phyloP scores from a whole-genome alignment of 1,140 invertebrate genomes.

The Andricus grossulariae region DNA sequence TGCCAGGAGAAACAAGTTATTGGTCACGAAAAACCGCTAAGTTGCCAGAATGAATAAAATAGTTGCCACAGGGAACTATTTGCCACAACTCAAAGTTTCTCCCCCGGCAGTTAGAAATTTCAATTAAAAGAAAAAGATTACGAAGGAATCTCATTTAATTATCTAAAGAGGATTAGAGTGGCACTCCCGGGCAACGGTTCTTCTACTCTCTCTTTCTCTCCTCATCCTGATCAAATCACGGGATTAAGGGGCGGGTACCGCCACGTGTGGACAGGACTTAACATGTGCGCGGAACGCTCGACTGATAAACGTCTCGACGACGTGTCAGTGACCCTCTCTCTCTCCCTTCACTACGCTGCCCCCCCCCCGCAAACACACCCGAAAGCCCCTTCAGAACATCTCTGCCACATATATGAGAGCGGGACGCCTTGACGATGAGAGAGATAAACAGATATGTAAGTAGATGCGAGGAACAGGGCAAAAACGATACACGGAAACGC shows the following conservation, averaged over 20 bases:
- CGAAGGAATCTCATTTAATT: no score
- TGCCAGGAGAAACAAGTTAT: no score
- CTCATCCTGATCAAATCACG: background rate
- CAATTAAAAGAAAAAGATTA: no score
- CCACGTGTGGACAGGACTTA: constrained; percentile 53
- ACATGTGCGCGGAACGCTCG: constrained; percentile 49
- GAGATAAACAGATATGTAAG: background rate
- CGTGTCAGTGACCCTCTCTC: constrained; percentile 54
- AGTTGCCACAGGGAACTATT: no score
- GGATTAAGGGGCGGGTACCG: constrained; percentile 39
- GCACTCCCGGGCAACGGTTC: background rate
- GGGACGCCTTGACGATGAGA: background rate
- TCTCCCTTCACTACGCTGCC: constrained; percentile 18
- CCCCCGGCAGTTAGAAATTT: no score
- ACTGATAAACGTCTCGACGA: constrained; percentile 55
- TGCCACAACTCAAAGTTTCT: no score
- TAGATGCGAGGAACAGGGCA: background rate
- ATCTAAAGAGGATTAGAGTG: no score
- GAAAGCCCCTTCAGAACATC: background rate
- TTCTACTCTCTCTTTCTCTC: background rate
- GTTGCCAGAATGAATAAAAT: no score
- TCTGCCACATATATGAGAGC: background rate
- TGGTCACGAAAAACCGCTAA: no score
- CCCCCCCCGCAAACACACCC: constrained; percentile 25
- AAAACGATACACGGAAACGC: background rate